phyloP scores from a whole-genome alignment of 2,888 invertebrate genomes.

The Augochlorella aurata region DNA sequence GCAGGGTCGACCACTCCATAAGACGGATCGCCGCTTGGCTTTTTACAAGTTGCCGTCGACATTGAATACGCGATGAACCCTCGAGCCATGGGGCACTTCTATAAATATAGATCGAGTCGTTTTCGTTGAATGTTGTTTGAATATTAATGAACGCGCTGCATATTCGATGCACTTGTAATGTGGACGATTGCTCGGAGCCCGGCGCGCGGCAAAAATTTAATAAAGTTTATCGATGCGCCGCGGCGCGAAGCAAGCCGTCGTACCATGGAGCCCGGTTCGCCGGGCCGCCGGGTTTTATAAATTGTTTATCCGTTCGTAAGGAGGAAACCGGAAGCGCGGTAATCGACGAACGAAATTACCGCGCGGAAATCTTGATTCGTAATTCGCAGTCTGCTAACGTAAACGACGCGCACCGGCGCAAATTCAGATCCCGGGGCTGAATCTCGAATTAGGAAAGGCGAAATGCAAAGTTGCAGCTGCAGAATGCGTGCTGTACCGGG shows the following conservation, averaged over 20 bases:
- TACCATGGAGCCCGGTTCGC: background rate
- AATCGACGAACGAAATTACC: background rate
- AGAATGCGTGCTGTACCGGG: background rate
- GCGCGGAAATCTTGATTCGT: background rate
- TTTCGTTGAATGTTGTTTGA: conserved; percentile 5
- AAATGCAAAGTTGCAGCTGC: background rate
- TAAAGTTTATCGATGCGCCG: background rate
- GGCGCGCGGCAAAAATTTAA: background rate
- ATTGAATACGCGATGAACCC: background rate
- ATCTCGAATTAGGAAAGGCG: background rate
- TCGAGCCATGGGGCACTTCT: background rate
- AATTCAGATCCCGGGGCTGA: background rate
- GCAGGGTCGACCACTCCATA: background rate
- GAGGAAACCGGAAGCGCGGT: background rate
- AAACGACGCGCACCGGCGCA: too few species aligned
- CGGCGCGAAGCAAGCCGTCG: background rate
- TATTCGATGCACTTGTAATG: conserved; percentile 1
- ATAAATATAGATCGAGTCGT: conserved; percentile 4
- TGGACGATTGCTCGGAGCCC: background rate
- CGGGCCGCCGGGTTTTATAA: background rate
- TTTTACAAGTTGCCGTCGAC: conserved; percentile 21
- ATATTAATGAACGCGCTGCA: conserved; percentile 5
- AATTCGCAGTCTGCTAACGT: too few species aligned
- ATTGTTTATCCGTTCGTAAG: background rate
- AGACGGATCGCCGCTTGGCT: conserved; percentile 12